Evolutionary conservation across 2,888 invertebrate genomes (phyloP).

Genomic region (Sturmia bella): DNA sequence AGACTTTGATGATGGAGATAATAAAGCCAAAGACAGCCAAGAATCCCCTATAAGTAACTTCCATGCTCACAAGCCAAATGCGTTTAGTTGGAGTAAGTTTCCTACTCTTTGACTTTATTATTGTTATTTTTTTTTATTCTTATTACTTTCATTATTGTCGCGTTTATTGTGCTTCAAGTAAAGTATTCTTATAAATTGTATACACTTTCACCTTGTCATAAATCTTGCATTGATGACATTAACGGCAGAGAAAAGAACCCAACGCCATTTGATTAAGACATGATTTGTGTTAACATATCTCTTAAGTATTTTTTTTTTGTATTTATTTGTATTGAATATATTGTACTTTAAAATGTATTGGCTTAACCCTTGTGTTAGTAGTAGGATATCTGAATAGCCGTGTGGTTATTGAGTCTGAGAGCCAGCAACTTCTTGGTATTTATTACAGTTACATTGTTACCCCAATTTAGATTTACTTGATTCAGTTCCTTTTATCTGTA

Average conservation of each 20-base stretch:
- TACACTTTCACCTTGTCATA: constrained; percentile 76
- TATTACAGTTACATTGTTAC: no score
- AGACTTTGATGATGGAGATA: constrained; percentile 33
- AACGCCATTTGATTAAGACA: constrained; percentile 65
- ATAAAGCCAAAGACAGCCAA: constrained; percentile 24
- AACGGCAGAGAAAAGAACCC: constrained; percentile 56
- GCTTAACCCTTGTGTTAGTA: constrained; percentile 11
- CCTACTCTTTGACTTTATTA: neutral
- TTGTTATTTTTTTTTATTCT: constrained; percentile 7
- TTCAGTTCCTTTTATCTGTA: no score
- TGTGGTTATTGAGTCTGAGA: no score
- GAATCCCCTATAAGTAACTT: neutral
- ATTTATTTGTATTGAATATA: neutral
- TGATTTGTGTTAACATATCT: constrained; percentile 12
- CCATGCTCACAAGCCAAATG: neutral
- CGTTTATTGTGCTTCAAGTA: constrained; percentile 29
- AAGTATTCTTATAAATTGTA: constrained; percentile 66
- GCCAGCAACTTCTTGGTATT: no score
- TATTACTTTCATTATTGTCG: constrained; percentile 17
- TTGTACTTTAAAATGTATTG: constrained; percentile 6
- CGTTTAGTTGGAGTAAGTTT: neutral
- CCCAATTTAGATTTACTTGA: no score
- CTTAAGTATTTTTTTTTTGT: constrained; percentile 12
- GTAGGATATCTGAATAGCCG: no score
- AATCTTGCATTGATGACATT: constrained; percentile 76